A percentile compares a stretch with the other conserved stretches of the same genome.
Evolutionary conservation across 1,140 invertebrate genomes (phyloP).

Genomic region (Brachionus koreanus): DNA sequence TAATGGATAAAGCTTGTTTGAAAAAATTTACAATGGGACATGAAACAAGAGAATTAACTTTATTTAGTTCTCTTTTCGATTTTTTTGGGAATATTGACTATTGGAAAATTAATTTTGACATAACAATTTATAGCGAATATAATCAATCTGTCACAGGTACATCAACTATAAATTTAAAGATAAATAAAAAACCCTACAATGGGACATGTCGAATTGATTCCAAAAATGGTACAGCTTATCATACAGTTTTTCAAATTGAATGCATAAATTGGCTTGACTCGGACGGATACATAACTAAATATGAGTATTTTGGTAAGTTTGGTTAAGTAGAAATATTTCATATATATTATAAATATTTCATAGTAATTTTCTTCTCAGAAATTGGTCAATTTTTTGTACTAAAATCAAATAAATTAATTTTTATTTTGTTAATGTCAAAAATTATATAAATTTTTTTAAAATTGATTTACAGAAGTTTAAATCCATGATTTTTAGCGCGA

Average conservation of each 20-base stretch:
- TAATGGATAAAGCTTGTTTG: background rate
- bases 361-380: too few species aligned
- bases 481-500: too few species aligned
- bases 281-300: background rate
- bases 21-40: background rate
- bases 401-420: too few species aligned
- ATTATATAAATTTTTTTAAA: too few species aligned
- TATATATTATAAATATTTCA: too few species aligned
- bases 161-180: background rate
- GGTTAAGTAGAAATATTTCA: background rate
- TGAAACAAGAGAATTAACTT: background rate
- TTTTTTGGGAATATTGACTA: background rate
- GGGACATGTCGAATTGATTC: background rate
- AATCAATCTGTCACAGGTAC: background rate
- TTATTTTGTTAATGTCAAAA: too few species aligned
- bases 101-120: conserved; percentile 8
- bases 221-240: background rate
- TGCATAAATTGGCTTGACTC: conserved; percentile 2
- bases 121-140: background rate
- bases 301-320: conserved; percentile 26
- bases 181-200: background rate
- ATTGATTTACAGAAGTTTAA: too few species aligned
- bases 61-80: background rate
- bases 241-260: background rate
- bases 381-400: too few species aligned